Evolutionary conservation across 92 coral and sea anemone species (phyloP), one percentile per base, ranked within the genome.

Genomic region (Palythoa caribaeorum): DNA sequence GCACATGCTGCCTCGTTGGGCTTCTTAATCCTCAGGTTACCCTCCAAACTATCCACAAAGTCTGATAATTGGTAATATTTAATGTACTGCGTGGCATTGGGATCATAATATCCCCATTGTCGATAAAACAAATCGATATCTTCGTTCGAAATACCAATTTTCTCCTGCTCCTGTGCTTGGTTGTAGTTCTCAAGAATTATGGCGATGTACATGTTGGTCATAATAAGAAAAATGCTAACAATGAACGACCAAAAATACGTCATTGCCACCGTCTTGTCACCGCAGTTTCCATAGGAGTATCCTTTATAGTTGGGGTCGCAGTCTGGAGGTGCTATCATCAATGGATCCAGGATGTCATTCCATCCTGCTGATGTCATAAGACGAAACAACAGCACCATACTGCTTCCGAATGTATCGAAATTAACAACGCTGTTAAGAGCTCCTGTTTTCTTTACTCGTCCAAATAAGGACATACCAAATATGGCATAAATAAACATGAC

Each of bases 201-300:
- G 10, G 99, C 99, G 47, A 97, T 96, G 89, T 97, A 94, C 98
- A 97, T 97, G 92, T 97, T 97, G 74, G 95, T 96, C n/a, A 97
- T 90, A 44, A 94, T 96, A 55, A 97, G 90, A 75, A 91, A 94
- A 66, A 96, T 95, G 39, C 92, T 84, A 5, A 92, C 89, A n/a
- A 97, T 93, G 68, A 94, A 97, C 36, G 94, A 88, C 60, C 88
- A 94, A 51, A 97, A 92, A 69, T 85, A 95, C 16, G 89, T 39
- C 53, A 92, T 92, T 20, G 98, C 94, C 3, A 89, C 53, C 66
- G 88, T 52, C 37, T 80, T 91, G 54, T 93, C 88, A 0, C 99
- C 97, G 60, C 99, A 97, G 87, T 97, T 92, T 3, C 99, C 98
- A 54, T 95, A 88, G 0, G 92, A 89, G 53, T 92, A 79, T 14